Evolutionary conservation across 2,888 invertebrate genomes (phyloP), one percentile per base, ranked within the genome.

Genomic region (Cheilosia vernalis): DNA sequence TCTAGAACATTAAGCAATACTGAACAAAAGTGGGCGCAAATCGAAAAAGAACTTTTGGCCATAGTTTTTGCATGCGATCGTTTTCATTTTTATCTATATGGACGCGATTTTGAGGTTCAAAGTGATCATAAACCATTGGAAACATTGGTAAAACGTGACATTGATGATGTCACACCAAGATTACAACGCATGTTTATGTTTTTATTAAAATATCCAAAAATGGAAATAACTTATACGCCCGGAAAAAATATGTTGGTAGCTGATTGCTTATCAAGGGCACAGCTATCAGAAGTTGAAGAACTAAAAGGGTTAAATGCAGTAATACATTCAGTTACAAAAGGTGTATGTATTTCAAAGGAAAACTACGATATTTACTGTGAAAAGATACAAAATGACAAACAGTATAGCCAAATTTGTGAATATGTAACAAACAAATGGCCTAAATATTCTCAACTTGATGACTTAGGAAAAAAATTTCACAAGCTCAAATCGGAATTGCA

Each of bases 21-120:
- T 27, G 89, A 90, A 70, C 72, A 87, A 64, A 89, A 88, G 44
- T 90, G 89, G 83, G 87, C 90, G 6, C 90, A 92, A 87, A 91
- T 91, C 9, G 90, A 91, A 87, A 91, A 91, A 84, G 89, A 91
- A 87, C 72, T 90, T 6, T 74, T 91, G 69, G 90, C 90, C 30
- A 88, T 90, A 7, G 88, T 88, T 4, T 89, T 89, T 82, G 89
- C 89, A 5, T 72, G 40, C 42, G 21, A 56, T 19, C 51, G 56
- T 10, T 70, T 78, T 70, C 61, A 78, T n/a, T 67, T 55, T n/a
- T 67, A 51, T 73, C 40, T 80, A 47, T 61, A 74, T 55, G 74
- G 74, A 15, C 72, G 66, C 37, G 61, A 69, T 37, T 69, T 67
- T 27, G 27, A 19, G 13, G 67, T 51, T 17, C 47, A 67, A 30